Evolutionary conservation across 1,140 invertebrate genomes (phyloP), one percentile per base, ranked within the genome.

Genomic region (Zaprionus nigranus): DNA sequence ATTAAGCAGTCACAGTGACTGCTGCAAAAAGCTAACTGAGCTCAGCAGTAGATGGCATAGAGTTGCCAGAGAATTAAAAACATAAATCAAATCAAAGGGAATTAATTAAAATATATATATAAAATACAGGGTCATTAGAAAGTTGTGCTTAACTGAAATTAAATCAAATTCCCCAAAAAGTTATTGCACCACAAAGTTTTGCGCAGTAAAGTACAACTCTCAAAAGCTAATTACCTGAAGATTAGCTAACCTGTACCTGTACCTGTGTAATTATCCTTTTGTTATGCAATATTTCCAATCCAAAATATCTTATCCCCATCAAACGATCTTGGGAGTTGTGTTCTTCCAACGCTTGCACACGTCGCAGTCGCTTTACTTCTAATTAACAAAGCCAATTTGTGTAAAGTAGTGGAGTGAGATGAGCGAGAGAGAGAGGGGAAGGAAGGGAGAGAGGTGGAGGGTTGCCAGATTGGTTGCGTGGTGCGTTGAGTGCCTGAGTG

Each of bases 331-430:
- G 9, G 5, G 20, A 12, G 20, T 12, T 22, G 40, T 46, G 40
- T 17, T 9, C 40, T 49, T 22, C 13, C 13, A 13, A n/a, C 12
- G 38, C 38, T 15, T 4, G 12, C 15, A 40, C 43, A 49, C 43
- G 36, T 26, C 26, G 13, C 24, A 67, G 28, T 34, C 54, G 40
- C 38, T 59, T 68, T 59, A 58, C 43, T 51, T 28, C 30, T 64
- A 60, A 70, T 75, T 75, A 71, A 63, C 54, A 59, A 75, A 64
- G 56, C 73, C 73, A 75, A 75, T 71, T 71, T 71, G 43, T 49
- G 59, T 56, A 40, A 40, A 22, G 26, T 26, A n/a, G 43, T 0
- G 20, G 7, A 40, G 30, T 34, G 30, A 5, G 38, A 9, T 34
- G 30, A 5, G 38, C 0, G 4, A n/a, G 13, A n/a, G 12, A 15